These are phyloP conservation scores for Oreochromis grahami DNA, from an alignment of 2,797 vertebrate genomes.

Conservation along the genomic window DNA sequence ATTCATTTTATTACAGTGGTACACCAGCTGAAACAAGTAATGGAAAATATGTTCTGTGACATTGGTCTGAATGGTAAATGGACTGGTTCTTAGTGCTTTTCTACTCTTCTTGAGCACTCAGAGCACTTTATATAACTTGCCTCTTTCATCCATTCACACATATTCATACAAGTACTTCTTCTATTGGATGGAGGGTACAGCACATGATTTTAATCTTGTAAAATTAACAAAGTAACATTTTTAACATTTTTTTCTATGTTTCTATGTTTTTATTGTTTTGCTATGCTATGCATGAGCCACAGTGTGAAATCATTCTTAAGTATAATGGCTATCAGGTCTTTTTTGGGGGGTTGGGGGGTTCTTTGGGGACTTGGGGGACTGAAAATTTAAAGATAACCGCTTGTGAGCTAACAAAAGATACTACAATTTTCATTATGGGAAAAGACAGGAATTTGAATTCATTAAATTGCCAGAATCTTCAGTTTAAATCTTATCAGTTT, in stretches of 20 bases:
- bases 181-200: not conserved
- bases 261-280: not conserved
- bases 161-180: not conserved
- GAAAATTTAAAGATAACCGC: not conserved
- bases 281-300: not conserved
- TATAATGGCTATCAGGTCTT: not conserved
- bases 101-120: not conserved
- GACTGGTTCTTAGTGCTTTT: not conserved
- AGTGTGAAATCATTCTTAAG: not conserved
- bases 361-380: not conserved
- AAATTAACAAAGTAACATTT: not conserved
- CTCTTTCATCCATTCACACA: not conserved
- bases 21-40: not conserved
- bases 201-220: not conserved
- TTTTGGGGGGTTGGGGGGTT: not conserved
- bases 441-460: not conserved
- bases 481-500: not conserved
- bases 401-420: not conserved
- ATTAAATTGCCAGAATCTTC: not conserved
- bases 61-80: not conserved
- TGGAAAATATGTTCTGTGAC: not conserved
- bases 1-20: not conserved
- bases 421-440: not conserved
- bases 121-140: not conserved
- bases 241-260: accelerated